Evolutionary conservation across 1,140 invertebrate genomes (phyloP), one percentile per base, ranked within the genome.

Genomic region (Phenacoccus solenopsis): DNA sequence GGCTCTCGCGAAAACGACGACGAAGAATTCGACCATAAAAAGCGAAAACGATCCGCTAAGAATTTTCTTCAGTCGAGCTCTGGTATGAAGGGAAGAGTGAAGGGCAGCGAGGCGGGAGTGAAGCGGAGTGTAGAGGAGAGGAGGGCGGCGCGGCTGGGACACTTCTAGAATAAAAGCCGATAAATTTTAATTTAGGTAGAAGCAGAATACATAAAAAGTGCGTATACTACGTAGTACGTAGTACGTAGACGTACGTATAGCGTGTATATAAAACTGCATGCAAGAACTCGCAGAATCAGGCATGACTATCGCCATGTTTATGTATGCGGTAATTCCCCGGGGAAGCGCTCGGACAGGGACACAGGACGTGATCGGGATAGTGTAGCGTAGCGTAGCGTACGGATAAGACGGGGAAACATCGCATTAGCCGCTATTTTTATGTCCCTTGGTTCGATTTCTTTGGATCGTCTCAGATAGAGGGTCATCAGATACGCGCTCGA

Each of bases 121-220:
- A n/a, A n/a, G 16, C 38, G 38, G 30, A 5, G 30, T 7, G 5
- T 32, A 13, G 5, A 13, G 5, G 5, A 32, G 30, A 13, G 13
- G 30, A 5, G 13, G 5, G 5, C 30, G 30, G 30, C 13, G 30
- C 30, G 5, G 30, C n/a, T n/a, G n/a, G n/a, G n/a, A n/a, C 30
- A 32, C 30, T 32, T 32, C 5, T 32, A 32, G 30, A 49, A 49
- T 49, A 49, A 49, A 49, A 49, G 38, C 38, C 38, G 38, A 49
- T 49, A 49, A 49, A 49, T 49, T 49, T 49, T 49, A 49, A 49
- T 49, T 49, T 49, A 49, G 38, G 38, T 49, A 49, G 38, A 49
- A 49, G 38, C 38, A 49, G 38, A 49, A 49, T 49, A 49, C 38
- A 49, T 49, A 49, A 49, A 49, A 49, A 49, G 38, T 49, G 38